phyloP scores from a whole-genome alignment of 2,888 invertebrate species.

The Harpagoxenus sublaevis region DNA sequence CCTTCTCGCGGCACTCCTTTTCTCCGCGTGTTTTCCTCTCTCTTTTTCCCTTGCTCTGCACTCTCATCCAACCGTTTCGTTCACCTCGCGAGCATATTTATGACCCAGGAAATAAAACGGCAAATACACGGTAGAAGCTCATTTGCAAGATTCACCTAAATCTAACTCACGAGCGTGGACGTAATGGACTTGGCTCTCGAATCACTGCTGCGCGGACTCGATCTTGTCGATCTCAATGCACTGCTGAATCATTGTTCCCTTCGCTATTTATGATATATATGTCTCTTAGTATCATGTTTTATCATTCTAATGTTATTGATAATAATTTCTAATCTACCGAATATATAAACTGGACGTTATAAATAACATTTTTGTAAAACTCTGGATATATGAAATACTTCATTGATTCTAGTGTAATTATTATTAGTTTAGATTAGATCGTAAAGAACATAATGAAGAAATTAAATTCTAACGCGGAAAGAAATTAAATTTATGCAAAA shows the following conservation, averaged over 20 bases:
- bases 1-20: background rate
- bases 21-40: background rate
- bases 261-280: background rate
- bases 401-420: background rate
- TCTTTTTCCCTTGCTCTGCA: slow-evolving; percentile 4
- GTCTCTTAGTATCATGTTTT: background rate
- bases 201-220: background rate
- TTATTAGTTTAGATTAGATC: background rate
- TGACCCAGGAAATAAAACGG: slow-evolving; percentile 74
- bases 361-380: background rate
- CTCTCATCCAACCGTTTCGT: slow-evolving; percentile 21
- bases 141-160: slow-evolving; percentile 74
- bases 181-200: slow-evolving; percentile 49
- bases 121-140: slow-evolving; percentile 70
- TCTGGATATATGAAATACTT: background rate
- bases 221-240: background rate
- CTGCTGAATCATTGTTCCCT: background rate
- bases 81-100: slow-evolving; percentile 62
- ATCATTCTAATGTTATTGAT: background rate
- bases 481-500: background rate
- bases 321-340: background rate
- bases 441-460: background rate
- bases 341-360: background rate
- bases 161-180: slow-evolving; percentile 54
- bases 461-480: background rate